Evolutionary conservation across 2,113 vertebrate species (phyloP), one percentile per base, ranked within the genome.

Genomic region (Uropsilus gracilis): DNA sequence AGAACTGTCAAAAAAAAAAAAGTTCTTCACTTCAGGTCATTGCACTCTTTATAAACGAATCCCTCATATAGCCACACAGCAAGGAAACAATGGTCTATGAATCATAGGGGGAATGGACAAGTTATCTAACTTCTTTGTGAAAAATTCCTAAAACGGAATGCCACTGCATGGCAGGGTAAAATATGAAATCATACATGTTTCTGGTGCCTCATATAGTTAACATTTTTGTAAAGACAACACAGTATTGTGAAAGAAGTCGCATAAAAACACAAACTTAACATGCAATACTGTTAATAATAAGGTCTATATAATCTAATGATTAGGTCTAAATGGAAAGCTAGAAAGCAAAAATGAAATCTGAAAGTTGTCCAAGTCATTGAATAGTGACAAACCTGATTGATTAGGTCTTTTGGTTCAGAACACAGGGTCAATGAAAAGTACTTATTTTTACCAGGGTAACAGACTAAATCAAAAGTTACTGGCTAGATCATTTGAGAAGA

Each of bases 271-370:
- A 66, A 92, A 84, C 16, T 26, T 55, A 63, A 78, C 46, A 83
- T 18, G 66, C 24, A 77, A 16, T 78, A 78, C 26, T 78, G 13
- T 11, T 42, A 89, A 28, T 30, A 86, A 34, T 16, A 55, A 64
- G 53, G 14, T 46, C 39, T 37, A 64, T 50, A 55, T 61, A 69
- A 89, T 34, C 48, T 34, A 28, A 86, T 90, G 82, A 71, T 53
- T 50, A 72, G 30, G 44, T 81, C 44, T 91, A 84, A 96, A 86
- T 78, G 18, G 71, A 89, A 96, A 90, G 75, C 55, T 85, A 57
- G 75, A 78, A 86, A 86, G 37, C 73, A 95, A 77, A 81, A 75
- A 63, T 50, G 26, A 94, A 84, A 78, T 94, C 42, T 75, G 64
- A 92, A 94, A 94, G 71, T 39, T 84, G 30, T 69, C 81, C 69